A percentile compares a stretch with the other conserved stretches of the same genome.
These are phyloP conservation scores for Temnothorax rugatulus DNA, from an alignment of 2,888 invertebrate genomes.

Conservation along the genomic window DNA sequence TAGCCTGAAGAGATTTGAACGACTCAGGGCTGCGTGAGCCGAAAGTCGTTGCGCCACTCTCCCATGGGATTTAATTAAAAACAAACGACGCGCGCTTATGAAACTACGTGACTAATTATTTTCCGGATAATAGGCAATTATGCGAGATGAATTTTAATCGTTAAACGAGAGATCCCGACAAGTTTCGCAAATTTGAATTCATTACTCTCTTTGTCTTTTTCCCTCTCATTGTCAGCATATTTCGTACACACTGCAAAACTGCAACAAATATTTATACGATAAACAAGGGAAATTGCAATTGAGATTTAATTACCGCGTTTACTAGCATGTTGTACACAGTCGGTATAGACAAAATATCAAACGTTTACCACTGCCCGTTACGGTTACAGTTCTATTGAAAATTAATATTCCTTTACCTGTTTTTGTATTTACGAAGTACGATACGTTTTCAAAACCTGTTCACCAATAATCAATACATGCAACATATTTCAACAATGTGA, in stretches of 20 bases:
- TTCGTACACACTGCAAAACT: constrained; percentile 30
- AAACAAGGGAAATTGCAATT: constrained; percentile 44
- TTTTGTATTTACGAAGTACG: not conserved
- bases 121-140: constrained; percentile 53
- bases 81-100: constrained; percentile 50
- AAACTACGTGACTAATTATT: constrained; percentile 57
- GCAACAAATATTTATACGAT: constrained; percentile 48
- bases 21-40: not conserved
- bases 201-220: constrained; percentile 28
- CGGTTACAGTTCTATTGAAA: constrained; percentile 17
- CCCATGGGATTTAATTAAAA: constrained; percentile 48
- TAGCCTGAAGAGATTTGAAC: constrained; percentile 48
- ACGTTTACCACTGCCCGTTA: not conserved
- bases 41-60: constrained; percentile 39
- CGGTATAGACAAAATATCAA: constrained; percentile 35
- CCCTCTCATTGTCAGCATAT: not conserved
- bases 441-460: constrained; percentile 10
- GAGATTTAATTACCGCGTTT: constrained; percentile 54
- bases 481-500: not conserved
- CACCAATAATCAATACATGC: not conserved
- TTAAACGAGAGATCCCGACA: constrained; percentile 32
- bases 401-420: constrained; percentile 40
- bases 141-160: constrained; percentile 58
- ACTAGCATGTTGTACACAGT: constrained; percentile 30
- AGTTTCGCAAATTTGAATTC: constrained; percentile 36